Evolutionary conservation across 2,888 invertebrate species (phyloP).

Genomic region (Maniola hyperantus): DNA sequence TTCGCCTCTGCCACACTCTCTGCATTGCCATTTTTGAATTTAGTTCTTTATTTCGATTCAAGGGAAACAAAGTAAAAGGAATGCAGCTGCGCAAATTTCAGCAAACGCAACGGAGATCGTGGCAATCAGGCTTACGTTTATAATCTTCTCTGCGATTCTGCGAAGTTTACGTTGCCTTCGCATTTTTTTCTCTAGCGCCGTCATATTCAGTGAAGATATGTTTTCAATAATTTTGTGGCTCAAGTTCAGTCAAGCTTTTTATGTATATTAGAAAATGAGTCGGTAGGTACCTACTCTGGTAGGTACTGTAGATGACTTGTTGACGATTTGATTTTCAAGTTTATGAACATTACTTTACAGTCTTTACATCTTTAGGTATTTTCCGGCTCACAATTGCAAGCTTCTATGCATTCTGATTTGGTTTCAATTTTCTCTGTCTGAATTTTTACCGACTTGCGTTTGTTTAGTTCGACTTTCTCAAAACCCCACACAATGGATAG

Average conservation of each 20-base stretch:
- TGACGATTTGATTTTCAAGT: no score
- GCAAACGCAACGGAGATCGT: constrained; percentile 62
- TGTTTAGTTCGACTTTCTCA: constrained; percentile 40
- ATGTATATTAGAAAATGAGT: neutral
- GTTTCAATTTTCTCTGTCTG: constrained; percentile 48
- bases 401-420: constrained; percentile 52
- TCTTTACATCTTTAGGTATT: no score
- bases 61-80: constrained; percentile 55
- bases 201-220: constrained; percentile 46
- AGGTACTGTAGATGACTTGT: no score
- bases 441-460: constrained; percentile 27
- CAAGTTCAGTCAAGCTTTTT: no score
- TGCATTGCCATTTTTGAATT: constrained; percentile 50
- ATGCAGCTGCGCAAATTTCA: constrained; percentile 61
- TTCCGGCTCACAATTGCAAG: constrained; percentile 52
- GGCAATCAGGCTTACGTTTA: constrained; percentile 57
- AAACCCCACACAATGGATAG: constrained; percentile 51
- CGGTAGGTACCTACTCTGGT: no score
- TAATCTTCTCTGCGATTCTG: constrained; percentile 54
- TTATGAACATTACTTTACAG: no score
- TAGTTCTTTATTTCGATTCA: constrained; percentile 35
- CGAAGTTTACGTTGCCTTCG: constrained; percentile 50
- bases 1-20: constrained; percentile 52
- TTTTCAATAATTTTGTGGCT: neutral
- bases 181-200: constrained; percentile 51